Percentiles rank a stretch among this genome's conserved stretches.
Evolutionary conservation across 2,888 invertebrate species (phyloP).

Genomic region (Uropetala carovei): DNA sequence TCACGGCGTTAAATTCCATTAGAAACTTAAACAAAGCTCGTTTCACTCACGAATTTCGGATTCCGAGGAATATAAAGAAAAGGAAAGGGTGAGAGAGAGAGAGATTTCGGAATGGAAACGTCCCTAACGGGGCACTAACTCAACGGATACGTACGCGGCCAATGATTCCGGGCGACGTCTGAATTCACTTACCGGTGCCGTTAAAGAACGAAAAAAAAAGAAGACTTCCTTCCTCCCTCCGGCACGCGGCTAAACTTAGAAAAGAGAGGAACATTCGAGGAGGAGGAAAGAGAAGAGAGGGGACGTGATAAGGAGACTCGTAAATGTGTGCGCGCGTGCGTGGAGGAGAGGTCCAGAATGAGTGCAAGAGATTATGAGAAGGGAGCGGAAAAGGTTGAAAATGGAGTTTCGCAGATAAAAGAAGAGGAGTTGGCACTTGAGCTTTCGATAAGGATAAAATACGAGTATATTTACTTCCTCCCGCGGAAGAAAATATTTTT

Average conservation of each 20-base stretch:
- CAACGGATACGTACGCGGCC: slow-evolving; percentile 27
- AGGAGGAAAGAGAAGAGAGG: background rate
- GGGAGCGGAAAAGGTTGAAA: background rate
- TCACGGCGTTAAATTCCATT: background rate
- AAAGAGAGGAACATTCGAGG: background rate
- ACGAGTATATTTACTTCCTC: no score
- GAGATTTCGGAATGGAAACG: background rate
- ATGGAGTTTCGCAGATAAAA: background rate
- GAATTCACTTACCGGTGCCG: slow-evolving; percentile 42
- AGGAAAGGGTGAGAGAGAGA: background rate
- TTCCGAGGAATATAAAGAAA: background rate
- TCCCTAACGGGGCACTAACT: background rate
- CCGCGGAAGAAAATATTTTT: no score
- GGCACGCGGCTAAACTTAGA: slow-evolving; percentile 21
- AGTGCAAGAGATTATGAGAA: background rate
- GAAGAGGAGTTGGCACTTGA: no score
- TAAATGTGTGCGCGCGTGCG: background rate
- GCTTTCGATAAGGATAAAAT: no score
- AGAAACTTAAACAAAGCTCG: background rate
- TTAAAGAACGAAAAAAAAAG: background rate
- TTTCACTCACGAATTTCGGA: background rate
- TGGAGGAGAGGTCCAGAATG: background rate
- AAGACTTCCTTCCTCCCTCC: background rate
- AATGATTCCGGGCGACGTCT: background rate
- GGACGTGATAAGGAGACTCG: background rate